These are phyloP conservation scores for Neosilurus hyrtlii DNA, from an alignment of 2,797 vertebrate genomes.

Conservation along the genomic window DNA sequence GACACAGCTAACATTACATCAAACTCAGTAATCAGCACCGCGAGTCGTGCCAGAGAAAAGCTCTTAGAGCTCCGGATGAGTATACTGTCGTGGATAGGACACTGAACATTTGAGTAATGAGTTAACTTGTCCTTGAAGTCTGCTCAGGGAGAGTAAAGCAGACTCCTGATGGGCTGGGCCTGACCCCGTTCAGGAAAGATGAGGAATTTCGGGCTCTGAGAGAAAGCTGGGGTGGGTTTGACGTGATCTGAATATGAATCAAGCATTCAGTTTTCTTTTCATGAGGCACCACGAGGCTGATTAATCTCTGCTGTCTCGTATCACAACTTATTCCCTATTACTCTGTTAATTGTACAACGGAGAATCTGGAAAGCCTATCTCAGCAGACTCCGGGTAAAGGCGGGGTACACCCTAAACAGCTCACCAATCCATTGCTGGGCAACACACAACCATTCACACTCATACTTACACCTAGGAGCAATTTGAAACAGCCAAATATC, in stretches of 20 bases:
- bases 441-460: too few species aligned
- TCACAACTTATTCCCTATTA: too few species aligned
- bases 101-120: neutral
- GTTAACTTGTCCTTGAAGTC: conserved; percentile 24
- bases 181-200: neutral
- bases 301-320: neutral
- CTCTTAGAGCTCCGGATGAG: neutral
- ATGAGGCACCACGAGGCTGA: neutral
- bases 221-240: neutral
- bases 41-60: neutral
- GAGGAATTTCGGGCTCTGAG: neutral
- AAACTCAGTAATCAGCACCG: conserved; percentile 18
- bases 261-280: neutral
- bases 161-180: neutral
- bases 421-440: too few species aligned
- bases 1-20: conserved; percentile 9
- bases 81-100: neutral
- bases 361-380: too few species aligned
- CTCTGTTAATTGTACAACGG: too few species aligned
- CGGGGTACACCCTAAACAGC: too few species aligned
- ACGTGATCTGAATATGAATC: conserved; percentile 1
- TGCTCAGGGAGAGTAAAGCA: neutral
- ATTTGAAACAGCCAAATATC: too few species aligned
- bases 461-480: too few species aligned
- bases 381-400: too few species aligned